phyloP scores from a whole-genome alignment of 2,797 vertebrate species.

The Caiman crocodilus region DNA sequence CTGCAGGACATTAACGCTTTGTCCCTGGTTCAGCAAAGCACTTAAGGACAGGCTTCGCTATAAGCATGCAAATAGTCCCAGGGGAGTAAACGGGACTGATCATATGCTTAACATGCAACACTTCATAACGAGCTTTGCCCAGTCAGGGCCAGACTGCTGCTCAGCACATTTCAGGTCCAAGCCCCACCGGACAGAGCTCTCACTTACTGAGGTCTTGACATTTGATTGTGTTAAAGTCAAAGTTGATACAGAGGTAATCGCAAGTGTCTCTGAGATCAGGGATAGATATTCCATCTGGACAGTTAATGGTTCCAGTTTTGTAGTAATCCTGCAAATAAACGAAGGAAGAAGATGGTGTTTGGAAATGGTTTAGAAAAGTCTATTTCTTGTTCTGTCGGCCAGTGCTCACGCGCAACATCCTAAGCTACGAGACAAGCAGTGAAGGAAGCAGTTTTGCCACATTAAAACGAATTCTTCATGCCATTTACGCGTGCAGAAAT shows the following conservation, averaged over 20 bases:
- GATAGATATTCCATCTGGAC: constrained; percentile 86
- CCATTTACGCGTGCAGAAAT: not conserved
- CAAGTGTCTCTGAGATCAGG: constrained; percentile 87
- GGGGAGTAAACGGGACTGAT: not conserved
- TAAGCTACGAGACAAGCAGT: not conserved
- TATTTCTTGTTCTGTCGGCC: not conserved
- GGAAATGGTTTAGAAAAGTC: not conserved
- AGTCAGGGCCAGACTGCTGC: not conserved
- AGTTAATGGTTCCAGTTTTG: constrained; percentile 85
- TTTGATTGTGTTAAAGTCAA: constrained; percentile 86
- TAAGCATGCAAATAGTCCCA: rapidly evolving
- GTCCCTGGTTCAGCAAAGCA: not conserved
- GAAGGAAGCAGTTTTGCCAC: not conserved
- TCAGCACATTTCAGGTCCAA: not conserved
- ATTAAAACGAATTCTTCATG: not conserved
- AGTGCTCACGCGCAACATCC: not conserved
- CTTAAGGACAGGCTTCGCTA: not conserved
- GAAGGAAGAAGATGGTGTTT: not conserved
- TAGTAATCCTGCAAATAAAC: constrained; percentile 84
- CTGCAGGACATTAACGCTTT: not conserved
- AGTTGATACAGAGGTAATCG: constrained; percentile 88
- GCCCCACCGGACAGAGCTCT: not conserved
- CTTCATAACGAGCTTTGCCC: not conserved
- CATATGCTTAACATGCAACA: not conserved
- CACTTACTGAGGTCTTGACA: constrained; percentile 89